Evolutionary conservation across 2,113 vertebrate genomes (phyloP).

Genomic region (Thamnophis sirtalis): DNA sequence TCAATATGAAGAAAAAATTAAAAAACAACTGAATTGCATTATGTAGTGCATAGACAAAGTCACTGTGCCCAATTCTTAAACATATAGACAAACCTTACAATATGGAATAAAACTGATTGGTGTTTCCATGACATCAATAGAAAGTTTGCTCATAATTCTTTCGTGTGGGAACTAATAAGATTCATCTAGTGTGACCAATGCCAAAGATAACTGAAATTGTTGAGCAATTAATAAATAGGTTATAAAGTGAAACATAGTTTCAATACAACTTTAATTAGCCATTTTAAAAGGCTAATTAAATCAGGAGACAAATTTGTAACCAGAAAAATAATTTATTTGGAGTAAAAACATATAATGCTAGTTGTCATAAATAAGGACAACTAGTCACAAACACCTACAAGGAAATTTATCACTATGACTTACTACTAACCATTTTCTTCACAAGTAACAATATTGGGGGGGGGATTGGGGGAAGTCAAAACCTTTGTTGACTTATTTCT

Average conservation of each 20-base stretch:
- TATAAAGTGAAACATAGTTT: not conserved
- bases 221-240: not conserved
- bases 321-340: conserved; percentile 15
- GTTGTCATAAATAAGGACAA: not conserved
- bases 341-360: conserved; percentile 5
- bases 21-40: not conserved
- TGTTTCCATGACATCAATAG: not conserved
- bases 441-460: not conserved
- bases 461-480: not conserved
- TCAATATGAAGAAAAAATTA: not conserved
- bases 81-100: not conserved
- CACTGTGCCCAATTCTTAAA: not conserved
- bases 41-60: not conserved
- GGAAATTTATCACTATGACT: not conserved
- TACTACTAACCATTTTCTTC: not conserved
- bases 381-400: not conserved
- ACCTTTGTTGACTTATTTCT: not conserved
- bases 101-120: not conserved
- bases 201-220: conserved; percentile 11
- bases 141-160: conserved; percentile 14
- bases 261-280: not conserved
- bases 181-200: not conserved
- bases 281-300: conserved; percentile 26
- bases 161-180: not conserved
- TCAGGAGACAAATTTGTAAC: not conserved